Conservation (phyloP, 1,140 invertebrate genomes). For the Leptopilina boulardi region DNA sequence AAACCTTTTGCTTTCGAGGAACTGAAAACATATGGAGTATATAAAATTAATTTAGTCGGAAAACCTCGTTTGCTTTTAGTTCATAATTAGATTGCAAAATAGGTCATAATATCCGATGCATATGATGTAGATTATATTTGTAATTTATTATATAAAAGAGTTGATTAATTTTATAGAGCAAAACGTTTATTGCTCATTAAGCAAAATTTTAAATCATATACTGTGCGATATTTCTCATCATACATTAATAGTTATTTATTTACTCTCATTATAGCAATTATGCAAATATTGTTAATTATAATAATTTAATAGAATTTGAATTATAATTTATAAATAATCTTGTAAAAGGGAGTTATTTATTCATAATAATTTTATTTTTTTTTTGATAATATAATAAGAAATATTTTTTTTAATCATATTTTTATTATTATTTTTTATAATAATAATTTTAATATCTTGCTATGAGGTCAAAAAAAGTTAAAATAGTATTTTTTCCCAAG, state of each 20-base stretch:
- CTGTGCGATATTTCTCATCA: too few species aligned
- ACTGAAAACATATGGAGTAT: slow-evolving; percentile 10
- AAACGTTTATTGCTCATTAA: not conserved
- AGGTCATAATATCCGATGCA: slow-evolving; percentile 30
- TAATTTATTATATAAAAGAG: not conserved
- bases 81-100: slow-evolving; percentile 37
- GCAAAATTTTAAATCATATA: not conserved
- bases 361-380: too few species aligned
- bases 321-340: too few species aligned
- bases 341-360: too few species aligned
- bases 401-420: not conserved
- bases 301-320: too few species aligned
- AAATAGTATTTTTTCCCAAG: slow-evolving; percentile 19
- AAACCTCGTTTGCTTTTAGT: not conserved
- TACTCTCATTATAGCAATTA: too few species aligned
- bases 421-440: not conserved
- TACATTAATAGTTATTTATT: too few species aligned
- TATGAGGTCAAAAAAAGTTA: slow-evolving; percentile 25
- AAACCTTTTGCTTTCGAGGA: slow-evolving; percentile 19
- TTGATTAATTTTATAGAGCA: not conserved
- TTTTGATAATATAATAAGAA: not conserved
- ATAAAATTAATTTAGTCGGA: slow-evolving; percentile 37
- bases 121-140: not conserved
- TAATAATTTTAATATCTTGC: not conserved
- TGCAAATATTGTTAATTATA: too few species aligned